Conservation (phyloP, 2,797 vertebrate species). For the Dendrocincla tyrannina region DNA sequence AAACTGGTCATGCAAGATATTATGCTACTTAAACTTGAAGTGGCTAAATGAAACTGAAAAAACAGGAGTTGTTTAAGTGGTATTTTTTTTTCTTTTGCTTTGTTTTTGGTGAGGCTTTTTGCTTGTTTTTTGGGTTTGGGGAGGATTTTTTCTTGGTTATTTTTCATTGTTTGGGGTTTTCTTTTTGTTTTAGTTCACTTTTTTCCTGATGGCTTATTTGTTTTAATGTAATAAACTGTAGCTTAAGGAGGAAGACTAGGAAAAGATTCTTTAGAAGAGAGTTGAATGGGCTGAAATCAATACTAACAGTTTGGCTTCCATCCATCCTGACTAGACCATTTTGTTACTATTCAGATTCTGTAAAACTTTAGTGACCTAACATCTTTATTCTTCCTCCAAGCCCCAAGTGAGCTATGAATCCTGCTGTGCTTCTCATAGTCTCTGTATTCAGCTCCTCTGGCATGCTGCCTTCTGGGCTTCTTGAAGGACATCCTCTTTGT, state of each 20-base stretch:
- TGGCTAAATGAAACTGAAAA: background rate
- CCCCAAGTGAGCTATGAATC: background rate
- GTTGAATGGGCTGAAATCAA: background rate
- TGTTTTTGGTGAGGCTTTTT: background rate
- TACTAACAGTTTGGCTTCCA: background rate
- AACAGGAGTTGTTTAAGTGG: background rate
- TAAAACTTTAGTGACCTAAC: background rate
- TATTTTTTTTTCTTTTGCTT: background rate
- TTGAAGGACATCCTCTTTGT: background rate
- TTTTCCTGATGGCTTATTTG: background rate
- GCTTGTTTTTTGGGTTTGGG: too few species aligned
- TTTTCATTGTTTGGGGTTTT: background rate
- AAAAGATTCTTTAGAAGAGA: background rate
- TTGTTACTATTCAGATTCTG: background rate
- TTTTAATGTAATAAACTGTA: background rate
- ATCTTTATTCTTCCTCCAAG: background rate
- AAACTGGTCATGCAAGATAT: background rate
- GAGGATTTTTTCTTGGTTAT: background rate
- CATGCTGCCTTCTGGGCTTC: background rate
- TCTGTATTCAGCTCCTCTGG: constrained; percentile 5
- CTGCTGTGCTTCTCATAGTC: background rate
- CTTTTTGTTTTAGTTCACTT: background rate
- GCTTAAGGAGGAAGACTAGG: background rate
- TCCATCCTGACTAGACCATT: background rate
- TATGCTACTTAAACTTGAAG: background rate